Conservation (phyloP, 2,797 vertebrate species). For the Peromyscus nudipes region DNA sequence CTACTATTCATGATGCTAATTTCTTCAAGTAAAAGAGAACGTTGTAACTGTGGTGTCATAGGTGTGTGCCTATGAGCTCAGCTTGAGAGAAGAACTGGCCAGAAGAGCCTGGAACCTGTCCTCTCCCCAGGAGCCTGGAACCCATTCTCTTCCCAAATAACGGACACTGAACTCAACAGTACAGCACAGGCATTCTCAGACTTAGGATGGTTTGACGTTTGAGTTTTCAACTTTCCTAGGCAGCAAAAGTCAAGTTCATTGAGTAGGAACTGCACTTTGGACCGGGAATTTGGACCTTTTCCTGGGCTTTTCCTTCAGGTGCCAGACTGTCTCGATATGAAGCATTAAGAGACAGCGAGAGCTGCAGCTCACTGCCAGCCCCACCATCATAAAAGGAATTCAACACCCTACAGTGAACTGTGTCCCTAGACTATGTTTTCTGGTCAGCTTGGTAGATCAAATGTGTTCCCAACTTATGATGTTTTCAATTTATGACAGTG, state of each 20-base stretch:
- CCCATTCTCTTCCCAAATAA: background rate
- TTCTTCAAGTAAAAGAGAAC: background rate
- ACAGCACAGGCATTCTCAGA: too few species aligned
- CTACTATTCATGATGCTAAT: background rate
- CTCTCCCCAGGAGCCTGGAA: too few species aligned
- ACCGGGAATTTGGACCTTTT: background rate
- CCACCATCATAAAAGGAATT: too few species aligned
- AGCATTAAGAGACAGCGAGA: background rate
- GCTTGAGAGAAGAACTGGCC: background rate
- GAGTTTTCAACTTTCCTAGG: background rate
- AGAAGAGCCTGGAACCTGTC: background rate
- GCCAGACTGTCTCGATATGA: background rate
- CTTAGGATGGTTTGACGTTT: fast-evolving
- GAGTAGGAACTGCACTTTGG: background rate
- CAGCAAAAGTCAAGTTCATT: background rate
- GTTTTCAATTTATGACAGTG: background rate
- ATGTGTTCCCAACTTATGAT: background rate
- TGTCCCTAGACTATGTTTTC: background rate
- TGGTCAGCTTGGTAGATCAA: background rate
- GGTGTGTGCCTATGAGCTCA: background rate
- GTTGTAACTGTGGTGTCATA: background rate
- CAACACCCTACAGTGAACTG: background rate
- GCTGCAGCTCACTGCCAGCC: too few species aligned
- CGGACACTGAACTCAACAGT: background rate
- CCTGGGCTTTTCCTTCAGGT: background rate